Conservation (phyloP, 1,140 invertebrate genomes). For the Bombus ignitus region DNA sequence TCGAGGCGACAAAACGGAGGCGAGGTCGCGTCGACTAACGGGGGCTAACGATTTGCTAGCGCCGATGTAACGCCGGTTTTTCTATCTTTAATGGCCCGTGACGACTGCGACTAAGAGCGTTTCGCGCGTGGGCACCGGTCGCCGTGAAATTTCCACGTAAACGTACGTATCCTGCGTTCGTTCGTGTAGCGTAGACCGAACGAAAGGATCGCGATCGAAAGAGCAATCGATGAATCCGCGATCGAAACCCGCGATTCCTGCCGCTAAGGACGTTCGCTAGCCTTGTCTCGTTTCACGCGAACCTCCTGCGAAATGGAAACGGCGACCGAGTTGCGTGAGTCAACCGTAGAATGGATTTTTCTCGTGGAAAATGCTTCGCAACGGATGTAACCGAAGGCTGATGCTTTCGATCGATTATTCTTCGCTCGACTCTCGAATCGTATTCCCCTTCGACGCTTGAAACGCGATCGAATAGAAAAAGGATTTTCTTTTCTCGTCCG, state of each 20-base stretch:
- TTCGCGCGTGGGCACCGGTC: conserved; percentile 1
- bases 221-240: background rate
- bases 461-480: too few species aligned
- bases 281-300: background rate
- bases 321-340: background rate
- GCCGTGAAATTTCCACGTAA: background rate
- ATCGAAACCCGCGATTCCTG: background rate
- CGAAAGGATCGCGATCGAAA: conserved; percentile 5
- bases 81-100: conserved; percentile 30
- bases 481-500: too few species aligned
- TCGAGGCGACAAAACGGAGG: background rate
- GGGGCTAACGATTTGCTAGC: conserved; percentile 20
- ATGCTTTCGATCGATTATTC: background rate
- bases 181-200: background rate
- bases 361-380: background rate
- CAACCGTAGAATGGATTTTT: background rate
- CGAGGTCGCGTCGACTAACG: background rate
- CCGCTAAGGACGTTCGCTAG: conserved; percentile 6
- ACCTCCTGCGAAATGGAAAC: background rate
- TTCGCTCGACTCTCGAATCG: background rate
- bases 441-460: background rate
- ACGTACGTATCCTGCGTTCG: background rate
- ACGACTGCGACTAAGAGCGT: background rate
- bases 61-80: conserved; percentile 25
- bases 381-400: background rate